A percentile compares a stretch with the other conserved stretches of the same genome.
phyloP scores from a whole-genome alignment of 2,888 invertebrate species.

The Argyra leucocephala region DNA sequence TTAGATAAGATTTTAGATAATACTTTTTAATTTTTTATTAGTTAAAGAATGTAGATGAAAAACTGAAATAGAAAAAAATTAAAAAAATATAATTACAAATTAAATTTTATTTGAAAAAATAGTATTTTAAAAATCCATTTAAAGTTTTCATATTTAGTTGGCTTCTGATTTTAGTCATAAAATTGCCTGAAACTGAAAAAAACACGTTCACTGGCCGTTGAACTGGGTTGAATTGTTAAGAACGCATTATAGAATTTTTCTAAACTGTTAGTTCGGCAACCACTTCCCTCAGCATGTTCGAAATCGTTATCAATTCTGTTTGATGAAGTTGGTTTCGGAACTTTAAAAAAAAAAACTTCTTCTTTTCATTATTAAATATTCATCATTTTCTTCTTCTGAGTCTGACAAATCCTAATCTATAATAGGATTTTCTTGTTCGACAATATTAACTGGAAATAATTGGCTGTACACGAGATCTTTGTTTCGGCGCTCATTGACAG shows the following conservation, averaged over 20 bases:
- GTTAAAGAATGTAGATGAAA: no score
- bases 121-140: not conserved
- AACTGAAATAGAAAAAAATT: no score
- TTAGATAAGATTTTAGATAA: no score
- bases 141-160: not conserved
- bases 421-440: not conserved
- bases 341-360: no score
- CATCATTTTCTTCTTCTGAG: no score
- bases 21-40: no score
- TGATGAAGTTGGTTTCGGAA: no score
- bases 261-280: not conserved
- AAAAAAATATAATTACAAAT: not conserved
- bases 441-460: not conserved
- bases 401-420: not conserved
- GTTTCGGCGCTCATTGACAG: constrained; percentile 2
- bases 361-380: no score
- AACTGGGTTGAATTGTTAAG: constrained; percentile 9
- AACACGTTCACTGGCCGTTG: constrained; percentile 11
- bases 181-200: constrained; percentile 13
- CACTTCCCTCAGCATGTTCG: no score
- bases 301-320: no score
- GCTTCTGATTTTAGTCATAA: constrained; percentile 11
- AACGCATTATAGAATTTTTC: constrained; percentile 7
- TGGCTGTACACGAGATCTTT: not conserved
- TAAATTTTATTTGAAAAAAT: not conserved